Evolutionary conservation across 2,113 vertebrate species (phyloP).

Genomic region (Trichechus manatus): DNA sequence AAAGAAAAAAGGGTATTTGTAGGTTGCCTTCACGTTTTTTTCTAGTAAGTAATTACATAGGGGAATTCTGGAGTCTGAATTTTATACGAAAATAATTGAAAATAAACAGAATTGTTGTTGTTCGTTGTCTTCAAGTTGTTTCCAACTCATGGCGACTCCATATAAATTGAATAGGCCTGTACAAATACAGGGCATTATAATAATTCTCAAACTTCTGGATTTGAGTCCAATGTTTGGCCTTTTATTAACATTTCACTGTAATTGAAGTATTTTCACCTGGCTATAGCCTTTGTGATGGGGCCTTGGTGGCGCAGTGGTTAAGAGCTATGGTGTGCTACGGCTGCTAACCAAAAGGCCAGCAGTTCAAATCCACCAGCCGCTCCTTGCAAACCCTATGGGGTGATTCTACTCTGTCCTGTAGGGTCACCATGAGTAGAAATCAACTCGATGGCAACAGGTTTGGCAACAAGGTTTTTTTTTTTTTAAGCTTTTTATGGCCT

Average conservation of each 20-base stretch:
- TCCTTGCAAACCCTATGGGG: background rate
- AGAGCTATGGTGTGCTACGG: background rate
- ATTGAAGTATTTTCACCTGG: background rate
- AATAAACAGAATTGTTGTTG: background rate
- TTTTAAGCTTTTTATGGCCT: too few relatives aligned
- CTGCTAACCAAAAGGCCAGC: background rate
- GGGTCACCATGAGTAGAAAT: background rate
- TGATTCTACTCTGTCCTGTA: background rate
- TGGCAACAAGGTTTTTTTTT: background rate
- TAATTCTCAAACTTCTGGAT: background rate
- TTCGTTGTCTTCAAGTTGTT: background rate
- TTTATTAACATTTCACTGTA: background rate
- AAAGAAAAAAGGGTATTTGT: background rate
- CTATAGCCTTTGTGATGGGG: background rate
- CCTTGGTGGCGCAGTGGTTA: background rate
- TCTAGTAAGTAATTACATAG: background rate
- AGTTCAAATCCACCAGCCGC: background rate
- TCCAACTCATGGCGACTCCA: background rate
- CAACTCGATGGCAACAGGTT: too few relatives aligned
- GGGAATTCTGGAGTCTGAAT: background rate
- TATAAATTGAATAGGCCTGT: background rate
- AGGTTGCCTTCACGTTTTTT: conserved; percentile 1
- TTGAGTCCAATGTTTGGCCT: background rate
- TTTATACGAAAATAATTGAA: background rate
- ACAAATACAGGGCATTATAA: background rate